Conservation (phyloP, 1,140 invertebrate genomes). For the Drosophila persimilis region DNA sequence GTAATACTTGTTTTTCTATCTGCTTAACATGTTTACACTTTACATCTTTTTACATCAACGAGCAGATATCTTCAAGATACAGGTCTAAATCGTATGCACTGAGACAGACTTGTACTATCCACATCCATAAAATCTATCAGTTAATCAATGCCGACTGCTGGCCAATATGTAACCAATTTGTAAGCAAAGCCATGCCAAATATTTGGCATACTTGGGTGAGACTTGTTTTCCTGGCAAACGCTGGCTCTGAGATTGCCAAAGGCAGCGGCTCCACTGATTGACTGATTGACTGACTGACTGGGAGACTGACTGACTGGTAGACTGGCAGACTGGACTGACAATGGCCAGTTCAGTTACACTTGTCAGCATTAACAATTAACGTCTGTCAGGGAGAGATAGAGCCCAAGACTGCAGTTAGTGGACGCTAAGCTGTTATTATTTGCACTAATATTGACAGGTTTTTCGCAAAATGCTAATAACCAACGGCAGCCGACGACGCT, state of each 20-base stretch:
- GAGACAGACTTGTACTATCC: slow-evolving; percentile 12
- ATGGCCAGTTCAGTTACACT: slow-evolving; percentile 61
- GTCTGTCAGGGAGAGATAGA: slow-evolving; percentile 52
- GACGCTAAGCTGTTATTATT: slow-evolving; percentile 76
- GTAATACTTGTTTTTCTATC: too few species aligned
- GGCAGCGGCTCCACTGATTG: slow-evolving; percentile 37
- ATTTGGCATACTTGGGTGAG: slow-evolving; percentile 74
- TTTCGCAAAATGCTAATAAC: slow-evolving; percentile 77
- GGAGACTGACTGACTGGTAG: slow-evolving; percentile 22
- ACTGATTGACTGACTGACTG: slow-evolving; percentile 17
- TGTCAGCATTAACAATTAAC: slow-evolving; percentile 80
- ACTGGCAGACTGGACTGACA: slow-evolving; percentile 16
- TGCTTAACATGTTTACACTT: too few species aligned
- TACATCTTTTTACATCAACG: too few species aligned
- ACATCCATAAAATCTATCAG: slow-evolving; percentile 25
- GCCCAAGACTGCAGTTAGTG: slow-evolving; percentile 50
- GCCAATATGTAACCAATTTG: slow-evolving; percentile 66
- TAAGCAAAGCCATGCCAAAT: slow-evolving; percentile 59
- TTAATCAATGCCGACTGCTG: slow-evolving; percentile 52
- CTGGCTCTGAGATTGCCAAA: slow-evolving; percentile 34
- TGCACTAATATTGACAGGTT: slow-evolving; percentile 82
- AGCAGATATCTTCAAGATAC: too few species aligned
- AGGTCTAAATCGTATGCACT: slow-evolving; percentile 8
- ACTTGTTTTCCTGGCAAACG: slow-evolving; percentile 53
- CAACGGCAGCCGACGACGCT: slow-evolving; percentile 19